Base-by-base conservation (phyloP, 2,888 invertebrate species). In the Apodemia zela region DNA sequence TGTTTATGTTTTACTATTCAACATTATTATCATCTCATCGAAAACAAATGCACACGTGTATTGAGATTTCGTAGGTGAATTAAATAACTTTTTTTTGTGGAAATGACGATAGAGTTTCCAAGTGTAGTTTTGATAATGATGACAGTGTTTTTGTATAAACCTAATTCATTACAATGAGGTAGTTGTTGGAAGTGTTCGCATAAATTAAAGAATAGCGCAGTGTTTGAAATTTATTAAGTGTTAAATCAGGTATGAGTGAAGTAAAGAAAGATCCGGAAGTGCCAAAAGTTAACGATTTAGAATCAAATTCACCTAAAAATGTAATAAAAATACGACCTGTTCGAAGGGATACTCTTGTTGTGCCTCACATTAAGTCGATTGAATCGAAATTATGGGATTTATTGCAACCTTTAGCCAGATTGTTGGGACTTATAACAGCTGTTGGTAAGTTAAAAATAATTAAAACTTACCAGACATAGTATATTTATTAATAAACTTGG, bases 361-460 rank as follows among this genome's bases (percentile, higher is more conserved):
- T 51, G 5, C 21, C 51, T 4, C 79, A 82, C 45, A 82, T 80
- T 63, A 87, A 87, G 68, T 81, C 89, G 0, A 61, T 85, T 49
- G 88, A 84, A n/a, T 71, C 82, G 8, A 80, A 79, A 67, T 73
- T 91, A 61, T 91, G 91, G 91, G 90, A 89, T 54, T 69, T 89
- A 61, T 69, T 91, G 65, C 90, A 91, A 66, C 91, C 91, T 0
- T 71, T 91, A 17, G 87, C 91, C 10, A 83, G 91, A 68, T 69
- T 90, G 67, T 91, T 91, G 91, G 91, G 91, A 2, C 77, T 91
- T 11, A 76, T 90, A 42, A 88, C 91, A 21, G 84, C 90, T 65
- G 77, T 91, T 49, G 89, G 91, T 90, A 68, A 77, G 87, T 77
- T 62, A 60, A 29, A 60, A 54, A 15, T 42, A 11, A 25, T 42